Evolutionary conservation across 2,888 invertebrate species (phyloP).

Genomic region (Philaethria dido): DNA sequence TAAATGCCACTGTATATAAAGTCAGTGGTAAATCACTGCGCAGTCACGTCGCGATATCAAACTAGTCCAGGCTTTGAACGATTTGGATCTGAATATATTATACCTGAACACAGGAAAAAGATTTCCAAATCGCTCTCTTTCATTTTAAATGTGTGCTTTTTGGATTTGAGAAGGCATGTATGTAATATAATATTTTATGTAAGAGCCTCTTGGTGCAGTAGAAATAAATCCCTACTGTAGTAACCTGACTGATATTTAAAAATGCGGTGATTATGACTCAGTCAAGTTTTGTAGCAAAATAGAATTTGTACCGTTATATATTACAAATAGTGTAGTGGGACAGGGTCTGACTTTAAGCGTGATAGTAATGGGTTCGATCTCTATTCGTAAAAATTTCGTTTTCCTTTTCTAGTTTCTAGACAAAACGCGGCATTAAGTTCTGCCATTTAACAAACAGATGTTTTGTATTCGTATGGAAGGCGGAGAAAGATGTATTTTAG

Average conservation of each 20-base stretch:
- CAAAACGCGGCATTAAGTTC: no score
- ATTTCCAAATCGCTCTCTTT: slow-evolving; percentile 23
- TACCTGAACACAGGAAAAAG: slow-evolving; percentile 18
- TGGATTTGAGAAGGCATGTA: neutral
- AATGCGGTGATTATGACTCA: no score
- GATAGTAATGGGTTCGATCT: no score
- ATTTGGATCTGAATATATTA: slow-evolving; percentile 22
- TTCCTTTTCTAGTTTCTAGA: no score
- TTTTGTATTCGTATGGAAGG: no score
- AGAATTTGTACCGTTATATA: no score
- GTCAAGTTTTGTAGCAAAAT: no score
- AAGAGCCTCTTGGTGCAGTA: neutral
- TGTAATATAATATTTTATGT: slow-evolving; percentile 14
- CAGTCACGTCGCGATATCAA: slow-evolving; percentile 33
- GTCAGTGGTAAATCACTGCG: slow-evolving; percentile 22
- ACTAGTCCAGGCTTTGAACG: slow-evolving; percentile 19
- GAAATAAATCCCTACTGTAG: neutral
- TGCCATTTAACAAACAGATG: no score
- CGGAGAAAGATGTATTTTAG: no score
- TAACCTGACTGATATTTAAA: neutral
- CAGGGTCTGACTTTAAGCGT: no score
- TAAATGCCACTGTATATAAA: slow-evolving; percentile 28
- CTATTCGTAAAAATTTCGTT: no score
- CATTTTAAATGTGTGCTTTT: slow-evolving; percentile 22
- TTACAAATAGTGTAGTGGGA: no score